These are phyloP conservation scores for Agrotis puta DNA, from an alignment of 2,888 invertebrate genomes.

Conservation along the genomic window DNA sequence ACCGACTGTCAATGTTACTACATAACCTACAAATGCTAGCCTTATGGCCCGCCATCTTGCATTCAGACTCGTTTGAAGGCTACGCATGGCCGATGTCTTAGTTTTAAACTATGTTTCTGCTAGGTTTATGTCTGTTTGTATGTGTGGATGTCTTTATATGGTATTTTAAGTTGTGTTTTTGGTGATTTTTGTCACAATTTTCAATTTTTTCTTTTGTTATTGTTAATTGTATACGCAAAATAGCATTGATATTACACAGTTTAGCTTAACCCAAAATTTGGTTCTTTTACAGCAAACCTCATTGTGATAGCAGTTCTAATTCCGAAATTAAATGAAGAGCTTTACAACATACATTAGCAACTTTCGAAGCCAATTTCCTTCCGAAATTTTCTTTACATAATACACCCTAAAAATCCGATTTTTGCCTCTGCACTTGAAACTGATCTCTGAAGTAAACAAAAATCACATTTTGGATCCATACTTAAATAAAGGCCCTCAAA, in stretches of 20 bases:
- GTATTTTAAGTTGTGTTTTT: neutral
- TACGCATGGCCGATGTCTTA: slow-evolving; percentile 69
- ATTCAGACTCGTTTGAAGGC: slow-evolving; percentile 75
- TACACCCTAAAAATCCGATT: neutral
- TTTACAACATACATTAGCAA: neutral
- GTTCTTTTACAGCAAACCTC: too few relatives aligned
- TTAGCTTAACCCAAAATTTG: too few relatives aligned
- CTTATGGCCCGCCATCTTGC: slow-evolving; percentile 79
- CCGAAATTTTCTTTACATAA: neutral
- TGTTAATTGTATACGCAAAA: too few relatives aligned
- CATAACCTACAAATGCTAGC: slow-evolving; percentile 79
- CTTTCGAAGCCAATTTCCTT: neutral
- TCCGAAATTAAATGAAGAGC: neutral
- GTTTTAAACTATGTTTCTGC: slow-evolving; percentile 52
- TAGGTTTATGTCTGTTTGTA: slow-evolving; percentile 43
- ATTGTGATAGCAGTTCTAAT: neutral
- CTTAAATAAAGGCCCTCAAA: neutral
- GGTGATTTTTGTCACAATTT: neutral
- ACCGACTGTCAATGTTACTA: slow-evolving; percentile 87
- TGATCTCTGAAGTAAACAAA: too few relatives aligned
- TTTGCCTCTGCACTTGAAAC: neutral
- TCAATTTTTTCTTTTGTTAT: too few relatives aligned
- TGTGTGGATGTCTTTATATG: slow-evolving; percentile 16
- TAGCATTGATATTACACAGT: too few relatives aligned
- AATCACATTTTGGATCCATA: neutral